Conservation (phyloP, 2,113 vertebrate genomes). For the Nyctereutes procyonoides region DNA sequence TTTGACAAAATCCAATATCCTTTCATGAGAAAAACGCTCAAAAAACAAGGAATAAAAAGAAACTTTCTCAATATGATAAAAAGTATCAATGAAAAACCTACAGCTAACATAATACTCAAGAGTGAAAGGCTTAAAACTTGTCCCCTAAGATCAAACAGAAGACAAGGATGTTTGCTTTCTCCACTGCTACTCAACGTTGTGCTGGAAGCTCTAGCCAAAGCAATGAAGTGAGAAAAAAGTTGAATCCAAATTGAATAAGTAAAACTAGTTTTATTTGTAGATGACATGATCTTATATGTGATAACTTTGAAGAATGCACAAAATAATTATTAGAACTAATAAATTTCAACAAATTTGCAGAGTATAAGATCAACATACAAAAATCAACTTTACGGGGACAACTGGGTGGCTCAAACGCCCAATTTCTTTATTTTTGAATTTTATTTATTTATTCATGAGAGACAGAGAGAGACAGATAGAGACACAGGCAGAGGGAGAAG, state of each 20-base stretch:
- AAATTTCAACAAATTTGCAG: background rate
- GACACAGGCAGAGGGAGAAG: no score
- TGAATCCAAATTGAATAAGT: background rate
- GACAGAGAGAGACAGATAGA: no score
- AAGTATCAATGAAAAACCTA: background rate
- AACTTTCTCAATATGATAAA: background rate
- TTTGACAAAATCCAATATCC: background rate
- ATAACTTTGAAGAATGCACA: background rate
- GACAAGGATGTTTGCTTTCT: slow-evolving; percentile 5
- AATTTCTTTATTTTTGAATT: background rate
- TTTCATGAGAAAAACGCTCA: slow-evolving; percentile 19
- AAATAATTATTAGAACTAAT: background rate
- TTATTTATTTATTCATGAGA: no score
- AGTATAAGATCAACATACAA: background rate
- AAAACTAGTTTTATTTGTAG: background rate
- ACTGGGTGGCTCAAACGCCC: background rate
- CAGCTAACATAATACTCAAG: background rate
- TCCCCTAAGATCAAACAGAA: background rate
- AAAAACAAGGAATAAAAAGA: background rate
- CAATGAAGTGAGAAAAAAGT: background rate
- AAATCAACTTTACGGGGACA: background rate
- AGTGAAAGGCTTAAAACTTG: background rate
- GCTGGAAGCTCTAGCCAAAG: background rate
- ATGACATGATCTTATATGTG: background rate
- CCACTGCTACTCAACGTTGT: background rate